A percentile compares a stretch with the other conserved stretches of the same genome.
These are phyloP conservation scores for Darevskia nairensis DNA, from an alignment of 2,797 vertebrate species.

Conservation along the genomic window DNA sequence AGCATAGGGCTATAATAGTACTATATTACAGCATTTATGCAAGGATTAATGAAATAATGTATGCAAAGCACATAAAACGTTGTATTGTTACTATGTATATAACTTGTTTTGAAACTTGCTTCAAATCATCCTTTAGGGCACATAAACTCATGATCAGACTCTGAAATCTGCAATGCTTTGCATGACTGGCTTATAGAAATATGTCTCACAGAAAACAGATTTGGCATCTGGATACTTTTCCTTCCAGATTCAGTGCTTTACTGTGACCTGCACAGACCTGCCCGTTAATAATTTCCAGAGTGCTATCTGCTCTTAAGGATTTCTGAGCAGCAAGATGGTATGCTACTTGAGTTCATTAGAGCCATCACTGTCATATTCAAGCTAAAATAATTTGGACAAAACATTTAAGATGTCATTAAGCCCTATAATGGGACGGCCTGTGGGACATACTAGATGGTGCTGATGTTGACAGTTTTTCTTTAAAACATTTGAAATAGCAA, in stretches of 20 bases:
- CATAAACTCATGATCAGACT: not conserved
- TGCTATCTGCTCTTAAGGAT: conserved; percentile 6
- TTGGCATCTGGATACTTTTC: conserved; percentile 5
- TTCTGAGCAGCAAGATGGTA: not conserved
- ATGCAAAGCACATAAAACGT: not conserved
- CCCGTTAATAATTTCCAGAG: not conserved
- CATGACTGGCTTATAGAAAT: accelerated
- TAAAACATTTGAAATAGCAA: not conserved
- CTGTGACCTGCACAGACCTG: conserved; percentile 15
- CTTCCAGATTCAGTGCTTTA: not conserved
- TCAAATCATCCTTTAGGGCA: not conserved
- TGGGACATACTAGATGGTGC: not conserved
- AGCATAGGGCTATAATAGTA: not conserved
- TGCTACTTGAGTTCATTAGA: not conserved
- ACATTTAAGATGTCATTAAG: conserved; percentile 27
- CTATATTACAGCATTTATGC: not conserved
- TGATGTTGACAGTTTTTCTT: not conserved
- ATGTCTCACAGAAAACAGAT: not conserved
- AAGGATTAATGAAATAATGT: not conserved
- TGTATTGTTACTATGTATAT: not conserved
- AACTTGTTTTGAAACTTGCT: not conserved
- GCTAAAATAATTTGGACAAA: not conserved
- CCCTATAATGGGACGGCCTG: not conserved
- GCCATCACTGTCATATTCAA: not conserved
- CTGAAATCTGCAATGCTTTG: conserved; percentile 16